These are phyloP conservation scores for Aleiodes sp. DNA, from an alignment of 1,140 invertebrate genomes.

Conservation along the genomic window DNA sequence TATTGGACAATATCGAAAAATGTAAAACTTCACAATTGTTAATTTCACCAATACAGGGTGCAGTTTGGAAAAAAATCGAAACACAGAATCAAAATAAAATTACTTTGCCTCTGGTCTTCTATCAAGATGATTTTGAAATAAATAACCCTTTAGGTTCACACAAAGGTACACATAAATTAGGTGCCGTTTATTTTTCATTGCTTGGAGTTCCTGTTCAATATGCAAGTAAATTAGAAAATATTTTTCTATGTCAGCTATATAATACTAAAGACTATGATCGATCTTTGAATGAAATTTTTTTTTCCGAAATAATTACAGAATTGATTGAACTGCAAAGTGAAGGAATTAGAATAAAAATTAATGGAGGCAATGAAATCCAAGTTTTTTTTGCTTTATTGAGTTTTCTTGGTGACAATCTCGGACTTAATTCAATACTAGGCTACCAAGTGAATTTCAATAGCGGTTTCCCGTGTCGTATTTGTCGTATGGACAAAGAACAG, in stretches of 20 bases:
- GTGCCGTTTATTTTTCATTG: slow-evolving; percentile 43
- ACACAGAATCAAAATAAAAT: not conserved
- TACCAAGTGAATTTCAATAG: slow-evolving; percentile 27
- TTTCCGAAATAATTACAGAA: slow-evolving; percentile 30
- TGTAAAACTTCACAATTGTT: not conserved
- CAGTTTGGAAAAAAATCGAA: slow-evolving; percentile 19
- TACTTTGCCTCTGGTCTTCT: slow-evolving; percentile 8
- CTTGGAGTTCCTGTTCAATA: slow-evolving; percentile 39
- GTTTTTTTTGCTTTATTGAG: slow-evolving; percentile 33
- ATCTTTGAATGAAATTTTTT: slow-evolving; percentile 34
- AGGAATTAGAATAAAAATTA: slow-evolving; percentile 22
- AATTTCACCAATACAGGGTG: not conserved
- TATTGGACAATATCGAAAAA: not conserved
- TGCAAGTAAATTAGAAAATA: slow-evolving; percentile 39
- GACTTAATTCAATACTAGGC: slow-evolving; percentile 34
- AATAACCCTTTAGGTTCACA: slow-evolving; percentile 45
- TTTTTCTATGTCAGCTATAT: slow-evolving; percentile 42
- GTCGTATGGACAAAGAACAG: not conserved
- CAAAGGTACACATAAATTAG: slow-evolving; percentile 41
- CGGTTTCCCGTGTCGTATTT: not conserved
- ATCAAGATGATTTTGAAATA: slow-evolving; percentile 36
- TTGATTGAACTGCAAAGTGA: slow-evolving; percentile 12
- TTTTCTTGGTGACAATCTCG: slow-evolving; percentile 43
- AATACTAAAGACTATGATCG: slow-evolving; percentile 41
- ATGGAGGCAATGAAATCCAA: slow-evolving; percentile 15